Evolutionary conservation across 2,888 invertebrate genomes (phyloP).

Genomic region (Chymomyza amoena): DNA sequence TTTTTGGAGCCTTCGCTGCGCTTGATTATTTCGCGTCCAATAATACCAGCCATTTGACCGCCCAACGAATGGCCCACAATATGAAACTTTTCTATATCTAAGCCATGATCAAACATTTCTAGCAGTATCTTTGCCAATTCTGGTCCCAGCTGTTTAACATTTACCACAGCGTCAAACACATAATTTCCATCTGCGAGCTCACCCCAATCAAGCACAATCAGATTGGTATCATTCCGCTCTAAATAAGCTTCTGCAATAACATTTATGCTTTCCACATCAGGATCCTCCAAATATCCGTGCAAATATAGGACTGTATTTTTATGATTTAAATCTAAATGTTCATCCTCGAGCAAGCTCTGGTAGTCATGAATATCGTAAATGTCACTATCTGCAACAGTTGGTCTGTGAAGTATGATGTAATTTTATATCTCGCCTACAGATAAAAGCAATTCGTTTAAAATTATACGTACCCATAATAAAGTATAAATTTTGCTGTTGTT

Average conservation of each 20-base stretch:
- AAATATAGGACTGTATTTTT: constrained; percentile 81
- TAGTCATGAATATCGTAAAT: constrained; percentile 70
- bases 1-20: constrained; percentile 53
- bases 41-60: constrained; percentile 75
- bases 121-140: constrained; percentile 71
- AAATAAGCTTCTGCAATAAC: constrained; percentile 77
- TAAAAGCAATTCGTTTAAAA: not conserved
- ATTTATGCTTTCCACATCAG: constrained; percentile 81
- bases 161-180: constrained; percentile 76
- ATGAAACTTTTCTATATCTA: constrained; percentile 73
- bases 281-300: constrained; percentile 82
- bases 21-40: constrained; percentile 69
- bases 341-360: constrained; percentile 59
- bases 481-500: constrained; percentile 78
- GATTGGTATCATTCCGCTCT: constrained; percentile 72
- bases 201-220: constrained; percentile 77
- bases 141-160: constrained; percentile 73
- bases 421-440: not conserved
- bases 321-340: constrained; percentile 75
- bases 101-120: constrained; percentile 72
- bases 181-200: constrained; percentile 78
- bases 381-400: constrained; percentile 67
- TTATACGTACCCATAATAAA: constrained; percentile 69
- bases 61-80: constrained; percentile 78
- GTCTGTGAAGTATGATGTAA: constrained; percentile 68